Conservation (phyloP, 2,888 invertebrate genomes). For the Dinocampus coccinellae region DNA sequence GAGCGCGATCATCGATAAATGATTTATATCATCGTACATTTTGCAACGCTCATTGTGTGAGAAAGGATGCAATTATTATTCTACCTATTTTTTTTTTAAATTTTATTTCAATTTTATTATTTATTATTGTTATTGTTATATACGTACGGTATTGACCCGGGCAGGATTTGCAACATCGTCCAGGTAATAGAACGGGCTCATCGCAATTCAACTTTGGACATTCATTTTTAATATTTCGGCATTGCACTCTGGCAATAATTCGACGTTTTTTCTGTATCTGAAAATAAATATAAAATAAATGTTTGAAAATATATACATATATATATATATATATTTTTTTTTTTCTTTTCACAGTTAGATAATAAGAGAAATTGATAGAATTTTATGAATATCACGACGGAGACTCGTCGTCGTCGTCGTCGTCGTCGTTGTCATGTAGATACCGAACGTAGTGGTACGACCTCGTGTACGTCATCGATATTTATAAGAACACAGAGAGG, state of each 20-base stretch:
- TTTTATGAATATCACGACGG: slow-evolving; percentile 4
- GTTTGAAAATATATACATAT: too few relatives aligned
- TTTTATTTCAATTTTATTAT: too few relatives aligned
- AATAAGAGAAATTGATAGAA: slow-evolving; percentile 14
- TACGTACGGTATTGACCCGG: slow-evolving; percentile 84
- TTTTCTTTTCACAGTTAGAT: too few relatives aligned
- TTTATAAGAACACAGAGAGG: slow-evolving; percentile 28
- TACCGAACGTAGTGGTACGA: slow-evolving; percentile 29
- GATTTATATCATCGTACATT: slow-evolving; percentile 53
- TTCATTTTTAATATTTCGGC: slow-evolving; percentile 91
- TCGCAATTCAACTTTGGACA: slow-evolving; percentile 90
- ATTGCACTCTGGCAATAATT: slow-evolving; percentile 89
- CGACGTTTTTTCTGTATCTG: slow-evolving; percentile 91
- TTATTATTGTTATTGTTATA: too few relatives aligned
- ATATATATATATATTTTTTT: too few relatives aligned
- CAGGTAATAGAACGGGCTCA: slow-evolving; percentile 86
- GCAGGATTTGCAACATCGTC: slow-evolving; percentile 93
- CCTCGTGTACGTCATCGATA: slow-evolving; percentile 36
- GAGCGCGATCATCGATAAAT: slow-evolving; percentile 53
- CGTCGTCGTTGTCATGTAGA: slow-evolving; percentile 20
- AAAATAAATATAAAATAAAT: slow-evolving; percentile 10
- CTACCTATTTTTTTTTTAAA: too few relatives aligned
- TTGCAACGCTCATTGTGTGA: slow-evolving; percentile 19
- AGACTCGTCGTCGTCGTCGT: slow-evolving; percentile 16
- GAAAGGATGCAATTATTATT: slow-evolving; percentile 42